Base-by-base conservation (phyloP, 2,888 invertebrate species). In the Incurvaria masculella region DNA sequence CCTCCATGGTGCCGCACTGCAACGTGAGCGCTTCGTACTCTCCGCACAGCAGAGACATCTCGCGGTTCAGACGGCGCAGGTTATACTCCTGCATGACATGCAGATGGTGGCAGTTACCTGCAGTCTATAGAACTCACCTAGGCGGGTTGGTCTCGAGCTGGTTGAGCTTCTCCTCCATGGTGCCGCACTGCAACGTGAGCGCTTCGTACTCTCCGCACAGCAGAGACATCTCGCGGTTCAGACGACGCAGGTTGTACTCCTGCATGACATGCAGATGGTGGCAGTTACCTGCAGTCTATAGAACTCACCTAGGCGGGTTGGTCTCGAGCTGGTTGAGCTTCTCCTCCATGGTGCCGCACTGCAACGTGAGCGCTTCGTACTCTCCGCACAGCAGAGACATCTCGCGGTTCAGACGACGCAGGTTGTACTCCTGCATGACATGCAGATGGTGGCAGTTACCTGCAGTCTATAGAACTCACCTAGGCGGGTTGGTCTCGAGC, bases 131-230 rank as follows among this genome's bases (percentile, higher is more conserved):
- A n/a, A 48, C 38, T 50, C 68, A 94, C 94, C 94, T 94, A 1
- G 97, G 97, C 43, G 92, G 92, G 57, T 89, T 88, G 23, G 86
- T 79, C 69, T 97, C 97, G 45, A 97, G 66, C 57, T 94, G 92
- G 48, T 88, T 85, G 18, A 97, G 65, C 66, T 95, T 94, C 14
- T 86, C 86, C 63, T 94, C 94, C 51, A 95, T 85, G 60, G 88
- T 88, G 52, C 86, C 85, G 56, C 93, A 91, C 58, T 93, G 89
- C 45, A 86, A 84, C 17, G 86, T 79, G 44, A 95, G 69, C 47
- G 87, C 82, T 56, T 94, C 91, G 75, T 92, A 92, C 58, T 92
- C 90, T 67, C 87, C 82, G 52, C 79, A 76, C 1, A 80, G 60
- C 44, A 73, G 67, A 27, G 66, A 78, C 76, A 83, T 80, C 54